These are phyloP conservation scores for Uropsilus gracilis DNA, from an alignment of 2,113 vertebrate genomes.

Conservation along the genomic window DNA sequence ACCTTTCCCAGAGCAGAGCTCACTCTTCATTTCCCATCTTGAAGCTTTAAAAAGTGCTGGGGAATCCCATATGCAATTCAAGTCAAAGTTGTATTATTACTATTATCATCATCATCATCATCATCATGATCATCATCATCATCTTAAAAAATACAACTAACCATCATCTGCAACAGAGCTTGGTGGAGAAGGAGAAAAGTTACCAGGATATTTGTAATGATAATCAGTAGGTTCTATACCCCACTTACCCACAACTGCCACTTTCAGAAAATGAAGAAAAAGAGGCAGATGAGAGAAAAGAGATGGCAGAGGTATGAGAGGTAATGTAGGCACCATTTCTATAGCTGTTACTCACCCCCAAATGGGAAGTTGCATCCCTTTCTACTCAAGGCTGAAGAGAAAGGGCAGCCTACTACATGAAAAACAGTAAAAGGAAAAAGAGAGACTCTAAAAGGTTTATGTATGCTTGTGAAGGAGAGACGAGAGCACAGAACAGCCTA, in stretches of 20 bases:
- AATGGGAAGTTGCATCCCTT: not conserved
- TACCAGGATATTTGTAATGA: not conserved
- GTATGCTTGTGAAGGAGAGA: not conserved
- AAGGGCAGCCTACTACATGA: not conserved
- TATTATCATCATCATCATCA: not conserved
- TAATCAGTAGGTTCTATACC: not conserved
- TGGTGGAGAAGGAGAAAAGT: not conserved
- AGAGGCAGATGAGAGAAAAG: not conserved
- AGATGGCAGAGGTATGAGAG: not conserved
- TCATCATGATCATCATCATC: too few species aligned
- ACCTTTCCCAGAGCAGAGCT: too few species aligned
- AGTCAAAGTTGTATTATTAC: not conserved
- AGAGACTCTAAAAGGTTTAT: not conserved
- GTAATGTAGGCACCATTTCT: too few species aligned
- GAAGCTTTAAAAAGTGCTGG: not conserved
- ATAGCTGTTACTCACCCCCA: too few species aligned
- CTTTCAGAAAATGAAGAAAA: not conserved
- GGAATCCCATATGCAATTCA: not conserved
- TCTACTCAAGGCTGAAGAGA: not conserved
- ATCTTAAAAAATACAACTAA: not conserved
- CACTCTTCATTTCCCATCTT: not conserved
- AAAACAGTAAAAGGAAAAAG: not conserved
- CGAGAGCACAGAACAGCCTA: not conserved
- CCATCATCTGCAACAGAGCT: not conserved
- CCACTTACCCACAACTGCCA: not conserved